Evolutionary conservation across 92 coral and sea anemone genomes (phyloP).

Genomic region (Umimayanthus chanpuru): DNA sequence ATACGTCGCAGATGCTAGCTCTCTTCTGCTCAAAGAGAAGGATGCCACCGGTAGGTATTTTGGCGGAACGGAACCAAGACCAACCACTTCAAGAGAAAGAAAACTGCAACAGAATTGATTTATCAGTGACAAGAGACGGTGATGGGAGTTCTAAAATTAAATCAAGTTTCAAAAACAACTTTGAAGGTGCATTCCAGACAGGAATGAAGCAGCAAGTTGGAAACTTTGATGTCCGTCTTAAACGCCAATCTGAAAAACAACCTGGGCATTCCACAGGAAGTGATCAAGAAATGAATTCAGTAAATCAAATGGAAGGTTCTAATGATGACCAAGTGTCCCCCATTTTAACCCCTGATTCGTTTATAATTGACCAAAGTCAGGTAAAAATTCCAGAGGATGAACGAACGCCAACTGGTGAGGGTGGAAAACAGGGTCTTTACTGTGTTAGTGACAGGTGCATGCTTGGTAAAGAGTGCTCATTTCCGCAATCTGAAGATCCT

Average conservation of each 20-base stretch:
- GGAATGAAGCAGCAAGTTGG: background rate
- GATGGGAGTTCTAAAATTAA: background rate
- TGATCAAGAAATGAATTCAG: background rate
- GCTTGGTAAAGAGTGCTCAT: background rate
- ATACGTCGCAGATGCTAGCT: constrained; percentile 31
- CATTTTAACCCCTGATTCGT: constrained; percentile 40
- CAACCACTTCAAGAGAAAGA: background rate
- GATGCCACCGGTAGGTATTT: background rate
- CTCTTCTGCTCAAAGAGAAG: constrained; percentile 21
- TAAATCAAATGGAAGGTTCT: background rate
- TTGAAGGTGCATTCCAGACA: background rate
- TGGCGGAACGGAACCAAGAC: background rate
- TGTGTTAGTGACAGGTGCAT: background rate
- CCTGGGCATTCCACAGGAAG: background rate
- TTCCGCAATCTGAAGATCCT: background rate
- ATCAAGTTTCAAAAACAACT: background rate
- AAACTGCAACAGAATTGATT: background rate
- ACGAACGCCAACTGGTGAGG: background rate
- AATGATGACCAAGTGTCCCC: background rate
- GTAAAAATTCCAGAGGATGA: background rate
- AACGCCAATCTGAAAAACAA: background rate
- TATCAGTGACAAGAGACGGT: background rate
- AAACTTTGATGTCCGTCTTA: background rate
- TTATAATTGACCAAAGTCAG: constrained; percentile 26
- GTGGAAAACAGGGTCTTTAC: background rate